Evolutionary conservation across 53 echinoderm and acorn worm species (phyloP).

Genomic region (Apostichopus leukothele): DNA sequence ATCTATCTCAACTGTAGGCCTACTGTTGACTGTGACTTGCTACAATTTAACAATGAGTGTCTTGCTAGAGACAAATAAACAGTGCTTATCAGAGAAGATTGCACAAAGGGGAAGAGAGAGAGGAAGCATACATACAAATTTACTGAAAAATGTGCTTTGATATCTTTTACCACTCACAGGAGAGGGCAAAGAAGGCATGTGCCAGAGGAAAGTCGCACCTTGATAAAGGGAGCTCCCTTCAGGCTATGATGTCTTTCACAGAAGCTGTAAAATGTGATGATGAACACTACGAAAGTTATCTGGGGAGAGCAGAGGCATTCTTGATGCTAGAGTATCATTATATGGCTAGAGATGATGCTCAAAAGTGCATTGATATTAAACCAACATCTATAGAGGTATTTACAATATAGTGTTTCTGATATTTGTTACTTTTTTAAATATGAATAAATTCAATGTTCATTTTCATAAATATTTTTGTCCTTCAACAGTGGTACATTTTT

Average conservation of each 20-base stretch:
- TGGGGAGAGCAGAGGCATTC: conserved; percentile 34
- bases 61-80: no score
- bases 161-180: neutral
- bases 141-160: neutral
- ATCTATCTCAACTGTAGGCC: no score
- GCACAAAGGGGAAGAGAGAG: no score
- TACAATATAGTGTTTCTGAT: neutral
- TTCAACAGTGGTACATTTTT: no score
- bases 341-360: conserved; percentile 43
- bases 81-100: no score
- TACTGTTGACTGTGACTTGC: no score
- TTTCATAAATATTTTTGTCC: no score
- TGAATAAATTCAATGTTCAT: neutral
- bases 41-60: no score
- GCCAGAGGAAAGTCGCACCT: conserved; percentile 15
- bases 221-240: conserved; percentile 26
- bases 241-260: conserved; percentile 37
- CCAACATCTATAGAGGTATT: neutral
- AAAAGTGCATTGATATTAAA: conserved; percentile 26
- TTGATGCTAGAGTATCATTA: conserved; percentile 24
- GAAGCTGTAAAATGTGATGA: conserved; percentile 42
- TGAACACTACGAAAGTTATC: conserved; percentile 22
- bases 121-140: neutral
- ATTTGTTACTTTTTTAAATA: neutral
- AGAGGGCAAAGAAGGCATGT: conserved; percentile 19